Base-by-base conservation (phyloP, 2,888 invertebrate species). In the Andrena dorsata region DNA sequence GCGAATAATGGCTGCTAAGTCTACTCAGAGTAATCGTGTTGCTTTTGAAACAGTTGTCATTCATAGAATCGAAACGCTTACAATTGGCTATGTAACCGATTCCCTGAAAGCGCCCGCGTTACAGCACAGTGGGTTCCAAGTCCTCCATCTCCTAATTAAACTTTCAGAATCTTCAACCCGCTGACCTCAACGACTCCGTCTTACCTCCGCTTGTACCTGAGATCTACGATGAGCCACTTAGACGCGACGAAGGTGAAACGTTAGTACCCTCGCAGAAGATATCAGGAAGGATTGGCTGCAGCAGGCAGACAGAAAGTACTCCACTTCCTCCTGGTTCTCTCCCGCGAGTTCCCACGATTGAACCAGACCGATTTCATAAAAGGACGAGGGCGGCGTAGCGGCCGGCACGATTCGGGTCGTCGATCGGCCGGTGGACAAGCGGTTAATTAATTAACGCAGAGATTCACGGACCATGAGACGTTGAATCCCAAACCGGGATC, bases 401-500 rank as follows among this genome's bases (percentile, higher is more conserved):
- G 56, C 51, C 73, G 30, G 16, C 53, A 30, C 63, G 51, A 76
- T 65, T 66, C 69, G 74, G 20, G 28, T 51, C 78, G 53, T 64
- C 66, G 80, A 69, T 73, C 58, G 75, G 58, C 60, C 72, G 76
- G 28, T 63, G 79, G 87, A 86, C 85, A 86, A 66, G 84, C 82
- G 87, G 81, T 87, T 88, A 88, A 88, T 88, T 88, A 88, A 88
- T 88, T 88, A 88, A 87, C 81, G 84, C 75, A 71, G 56, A 49
- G 72, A 80, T 86, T 85, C 83, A 87, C 82, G 80, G 80, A 65
- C 56, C 76, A 71, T 79, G 82, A 85, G 86, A 85, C 73, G 78
- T 85, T 80, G 61, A 65, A 80, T 81, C 80, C 56, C 71, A 28
- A 84, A 80, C 75, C 75, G 80, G 84, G 84, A 84, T 81, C 78